These are phyloP conservation scores for Zelostemma sp. DNA, from an alignment of 1,140 invertebrate genomes.

Conservation along the genomic window DNA sequence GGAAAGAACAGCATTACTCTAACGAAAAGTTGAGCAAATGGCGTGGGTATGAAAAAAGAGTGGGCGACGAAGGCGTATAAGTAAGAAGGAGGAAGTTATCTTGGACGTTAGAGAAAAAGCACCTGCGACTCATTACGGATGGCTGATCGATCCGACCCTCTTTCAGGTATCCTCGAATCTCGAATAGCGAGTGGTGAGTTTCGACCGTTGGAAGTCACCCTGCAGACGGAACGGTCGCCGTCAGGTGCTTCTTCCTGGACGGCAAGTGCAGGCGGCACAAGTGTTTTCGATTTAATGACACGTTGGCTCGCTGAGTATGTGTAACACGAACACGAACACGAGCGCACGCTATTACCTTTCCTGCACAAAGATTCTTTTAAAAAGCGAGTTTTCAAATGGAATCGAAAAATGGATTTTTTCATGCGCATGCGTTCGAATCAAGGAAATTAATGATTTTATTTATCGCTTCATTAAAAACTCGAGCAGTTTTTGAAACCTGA, in stretches of 20 bases:
- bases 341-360: slow-evolving; percentile 11
- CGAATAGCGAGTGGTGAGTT: slow-evolving; percentile 42
- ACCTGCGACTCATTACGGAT: slow-evolving; percentile 65
- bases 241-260: slow-evolving; percentile 68
- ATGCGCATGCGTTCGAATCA: too few relatives aligned
- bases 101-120: slow-evolving; percentile 51
- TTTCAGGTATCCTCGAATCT: slow-evolving; percentile 50
- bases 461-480: too few relatives aligned
- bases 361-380: too few relatives aligned
- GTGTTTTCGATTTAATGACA: slow-evolving; percentile 67
- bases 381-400: too few relatives aligned
- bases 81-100: slow-evolving; percentile 44
- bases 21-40: too few relatives aligned
- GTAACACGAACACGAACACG: slow-evolving; percentile 24
- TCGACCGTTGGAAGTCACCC: slow-evolving; percentile 60
- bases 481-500: too few relatives aligned
- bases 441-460: neutral
- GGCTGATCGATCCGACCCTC: slow-evolving; percentile 56
- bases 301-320: slow-evolving; percentile 36
- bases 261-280: slow-evolving; percentile 65
- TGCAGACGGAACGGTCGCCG: slow-evolving; percentile 44
- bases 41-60: slow-evolving; percentile 9
- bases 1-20: too few relatives aligned
- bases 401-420: too few relatives aligned
- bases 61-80: neutral